Conservation (phyloP, 1,140 invertebrate species). For the Leptopilina clavipes region DNA sequence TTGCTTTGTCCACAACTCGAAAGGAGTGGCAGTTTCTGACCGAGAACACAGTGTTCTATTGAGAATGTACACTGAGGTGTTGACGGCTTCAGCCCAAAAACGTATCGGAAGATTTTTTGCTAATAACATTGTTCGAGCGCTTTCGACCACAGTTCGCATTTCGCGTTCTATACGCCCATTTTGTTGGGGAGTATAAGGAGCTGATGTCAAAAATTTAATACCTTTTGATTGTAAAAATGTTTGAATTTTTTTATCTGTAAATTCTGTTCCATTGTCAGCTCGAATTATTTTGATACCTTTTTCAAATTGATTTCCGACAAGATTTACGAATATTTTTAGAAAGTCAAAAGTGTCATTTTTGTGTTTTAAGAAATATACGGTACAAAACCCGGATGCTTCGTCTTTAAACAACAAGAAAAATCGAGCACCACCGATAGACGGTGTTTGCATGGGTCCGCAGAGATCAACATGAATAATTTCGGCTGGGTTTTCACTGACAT, state of each 20-base stretch:
- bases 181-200: constrained; percentile 67
- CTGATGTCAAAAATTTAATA: constrained; percentile 45
- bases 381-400: constrained; percentile 53
- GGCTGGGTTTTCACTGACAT: background rate
- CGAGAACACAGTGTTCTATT: constrained; percentile 41
- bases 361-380: constrained; percentile 57
- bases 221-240: constrained; percentile 41
- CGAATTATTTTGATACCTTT: constrained; percentile 49
- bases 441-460: constrained; percentile 46
- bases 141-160: constrained; percentile 66
- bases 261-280: constrained; percentile 52
- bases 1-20: constrained; percentile 40
- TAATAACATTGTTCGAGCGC: constrained; percentile 66
- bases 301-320: constrained; percentile 43
- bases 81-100: constrained; percentile 72
- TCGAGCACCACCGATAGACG: constrained; percentile 50
- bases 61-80: constrained; percentile 57
- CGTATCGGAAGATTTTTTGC: constrained; percentile 59
- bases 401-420: constrained; percentile 63
- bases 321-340: constrained; percentile 49
- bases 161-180: constrained; percentile 65
- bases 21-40: constrained; percentile 19
- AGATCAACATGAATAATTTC: background rate
- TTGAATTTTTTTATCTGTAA: constrained; percentile 38
- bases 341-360: constrained; percentile 58